Evolutionary conservation across 2,888 invertebrate species (phyloP), one percentile per base, ranked within the genome.

Genomic region (Tetheella fluctuosa): DNA sequence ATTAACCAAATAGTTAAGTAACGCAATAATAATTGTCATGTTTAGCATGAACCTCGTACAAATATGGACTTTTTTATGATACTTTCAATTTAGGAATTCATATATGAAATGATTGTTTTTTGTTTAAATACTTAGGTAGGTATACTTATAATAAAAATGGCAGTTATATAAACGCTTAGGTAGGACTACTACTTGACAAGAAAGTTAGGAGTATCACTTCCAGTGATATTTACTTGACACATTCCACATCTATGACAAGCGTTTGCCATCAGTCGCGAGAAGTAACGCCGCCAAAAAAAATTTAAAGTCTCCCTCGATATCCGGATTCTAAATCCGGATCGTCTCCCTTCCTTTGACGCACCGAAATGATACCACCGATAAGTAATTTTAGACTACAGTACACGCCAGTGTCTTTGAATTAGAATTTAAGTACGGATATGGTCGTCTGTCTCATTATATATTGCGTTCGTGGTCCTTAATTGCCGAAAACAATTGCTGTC

Each of bases 271-370:
- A 73, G 78, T 79, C 71, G 76, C 64, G 70, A 76, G 73, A 71
- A 71, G 77, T 74, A 80, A 78, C 81, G 75, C 77, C 73, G 70
- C 75, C 77, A 84, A 86, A 88, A 88, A 90, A 88, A 79, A 72
- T 68, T 69, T 67, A 3, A 15, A 73, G 70, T 77, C 84, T 84
- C 87, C 84, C 79, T 65, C 79, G 79, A 88, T 89, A 89, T 91
- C 90, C 89, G 85, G 81, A 76, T 80, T 89, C 90, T 88, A 90
- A 89, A 90, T 89, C 80, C 69, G 89, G 86, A 65, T 61, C 72
- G 69, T 66, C 72, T 76, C 71, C 74, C 68, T 73, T 70, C 80
- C 48, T 80, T 76, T 84, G 86, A 86, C 88, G 80, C 73, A 74
- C 79, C 72, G 75, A 79, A 76, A 74, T 71, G 79, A 76, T 76